Base-by-base conservation (phyloP, 2,113 vertebrate species). In the Clinocottus analis region DNA sequence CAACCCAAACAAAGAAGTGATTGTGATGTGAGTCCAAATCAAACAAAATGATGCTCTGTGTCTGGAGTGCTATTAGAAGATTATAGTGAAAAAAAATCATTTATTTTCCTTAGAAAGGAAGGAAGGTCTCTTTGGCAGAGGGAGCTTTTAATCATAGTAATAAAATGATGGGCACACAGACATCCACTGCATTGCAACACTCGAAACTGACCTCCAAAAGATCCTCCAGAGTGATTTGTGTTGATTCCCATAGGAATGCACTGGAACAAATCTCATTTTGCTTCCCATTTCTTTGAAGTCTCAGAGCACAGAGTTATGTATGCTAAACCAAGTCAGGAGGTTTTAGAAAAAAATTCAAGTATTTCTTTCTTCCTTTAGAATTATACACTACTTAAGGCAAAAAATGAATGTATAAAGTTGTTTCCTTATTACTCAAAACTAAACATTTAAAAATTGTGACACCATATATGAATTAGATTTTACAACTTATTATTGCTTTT, bases 1-100 rank as follows among this genome's bases (percentile, higher is more conserved):
- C 4, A 2, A 9, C 1, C 7, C 9, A n/a, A 51, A 92, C 87
- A 92, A 87, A 83, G 83, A 72, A 16, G 6, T 2, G 8, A 61
- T 76, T 89, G 89, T 87, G 58, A 76, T 37, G 49, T 1, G 29
- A 59, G 49, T 19, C 27, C 2, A 85, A 71, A 66, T 67, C 25
- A 74, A 67, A 67, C 59, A 39, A 77, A 53, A 79, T 35, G 10
- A 43, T 64, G 39, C 39, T 35, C 21, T 60, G 58, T 71, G 45
- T n/a, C 23, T 49, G 51, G 64, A 37, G 49, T 2, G 33, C 49
- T 11, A 1, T 62, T 31, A 60, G 63, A 41, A 61, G 74, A 55
- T 35, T 6, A 62, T 33, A n/a, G 21, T 3, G 35, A 43, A 41
- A 39, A 9, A 56, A n/a, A 45, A 55, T 35, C 59, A 17, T 0